A percentile compares a stretch with the other conserved stretches of the same genome.
Evolutionary conservation across 2,888 invertebrate species (phyloP).

Genomic region (Chelonus formosanus): DNA sequence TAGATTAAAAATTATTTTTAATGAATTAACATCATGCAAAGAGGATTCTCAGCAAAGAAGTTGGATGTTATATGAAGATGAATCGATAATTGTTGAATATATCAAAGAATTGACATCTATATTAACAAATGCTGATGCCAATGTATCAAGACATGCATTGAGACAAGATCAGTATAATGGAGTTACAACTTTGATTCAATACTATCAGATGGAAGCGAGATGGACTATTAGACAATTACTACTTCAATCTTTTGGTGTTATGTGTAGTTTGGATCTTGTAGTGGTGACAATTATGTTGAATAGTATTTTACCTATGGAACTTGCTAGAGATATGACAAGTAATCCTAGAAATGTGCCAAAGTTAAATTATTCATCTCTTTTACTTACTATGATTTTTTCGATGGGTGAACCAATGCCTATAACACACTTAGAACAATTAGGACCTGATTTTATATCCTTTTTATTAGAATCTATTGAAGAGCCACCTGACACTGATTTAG

Average conservation of each 20-base stretch:
- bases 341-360: conserved; percentile 81
- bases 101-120: conserved; percentile 84
- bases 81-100: conserved; percentile 85
- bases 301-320: conserved; percentile 89
- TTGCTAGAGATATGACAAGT: conserved; percentile 84
- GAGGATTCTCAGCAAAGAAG: conserved; percentile 95
- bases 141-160: conserved; percentile 85
- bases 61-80: conserved; percentile 96
- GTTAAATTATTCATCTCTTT: conserved; percentile 82
- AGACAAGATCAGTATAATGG: conserved; percentile 85
- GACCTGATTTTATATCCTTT: conserved; percentile 81
- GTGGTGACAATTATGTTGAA: conserved; percentile 84
- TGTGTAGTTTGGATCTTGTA: conserved; percentile 85
- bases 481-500: conserved; percentile 81
- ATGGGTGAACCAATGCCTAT: conserved; percentile 90
- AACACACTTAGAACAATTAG: conserved; percentile 89
- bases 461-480: conserved; percentile 84
- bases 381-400: conserved; percentile 88
- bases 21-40: conserved; percentile 86
- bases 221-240: conserved; percentile 86
- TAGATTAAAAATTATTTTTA: conserved; percentile 82
- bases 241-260: conserved; percentile 85
- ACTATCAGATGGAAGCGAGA: conserved; percentile 95
- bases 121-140: conserved; percentile 91
- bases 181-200: conserved; percentile 85